Base-by-base conservation (phyloP, 2,797 vertebrate genomes). In the Valencia hispanica region DNA sequence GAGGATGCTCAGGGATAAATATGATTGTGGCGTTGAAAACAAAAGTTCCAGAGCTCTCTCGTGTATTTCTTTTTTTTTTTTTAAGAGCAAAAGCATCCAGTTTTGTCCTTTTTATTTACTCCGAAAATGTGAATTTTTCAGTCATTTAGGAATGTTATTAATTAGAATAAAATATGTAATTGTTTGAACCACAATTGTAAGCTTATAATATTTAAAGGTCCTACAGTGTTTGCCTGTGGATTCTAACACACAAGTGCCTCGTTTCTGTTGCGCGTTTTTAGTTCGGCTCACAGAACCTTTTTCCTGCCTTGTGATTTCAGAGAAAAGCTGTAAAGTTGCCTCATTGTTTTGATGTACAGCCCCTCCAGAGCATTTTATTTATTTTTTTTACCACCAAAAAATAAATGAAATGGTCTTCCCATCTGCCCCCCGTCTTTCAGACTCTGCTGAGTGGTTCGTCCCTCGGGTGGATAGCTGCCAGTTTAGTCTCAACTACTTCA, bases 281-380 rank as follows among this genome's bases (percentile, higher is more conserved):
- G 2, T 70, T 70, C n/a, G 9, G 5, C 79, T 74, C 51, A 7
- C 45, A 1, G 36, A 34, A 50, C 68, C 82, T 71, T 86, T 70
- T 83, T 18, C 48, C 59, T 74, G 71, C 66, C 80, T 72, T 59
- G 18, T 17, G 53, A 72, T 80, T 86, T 73, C 72, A 18, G 77
- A 51, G 80, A 72, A 70, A 82, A 76, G 81, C 75, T 68, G 73
- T 65, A 18, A 45, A 70, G 79, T 51, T 86, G 61, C 68, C 69
- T 45, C 45, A 61, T 79, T 86, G 85, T 88, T 89, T 85, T 90
- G 90, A 90, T 79, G 43, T 78, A 87, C 68, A 10, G 51, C 80
- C 25, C 65, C 89, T 81, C 90, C 65, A 25, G 79, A 88, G 91
- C 77, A n/a, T 80, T 86, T 75, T 51, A 71, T 12, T 79, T 78